phyloP scores from a whole-genome alignment of 2,797 vertebrate genomes.

The Picus viridis region DNA sequence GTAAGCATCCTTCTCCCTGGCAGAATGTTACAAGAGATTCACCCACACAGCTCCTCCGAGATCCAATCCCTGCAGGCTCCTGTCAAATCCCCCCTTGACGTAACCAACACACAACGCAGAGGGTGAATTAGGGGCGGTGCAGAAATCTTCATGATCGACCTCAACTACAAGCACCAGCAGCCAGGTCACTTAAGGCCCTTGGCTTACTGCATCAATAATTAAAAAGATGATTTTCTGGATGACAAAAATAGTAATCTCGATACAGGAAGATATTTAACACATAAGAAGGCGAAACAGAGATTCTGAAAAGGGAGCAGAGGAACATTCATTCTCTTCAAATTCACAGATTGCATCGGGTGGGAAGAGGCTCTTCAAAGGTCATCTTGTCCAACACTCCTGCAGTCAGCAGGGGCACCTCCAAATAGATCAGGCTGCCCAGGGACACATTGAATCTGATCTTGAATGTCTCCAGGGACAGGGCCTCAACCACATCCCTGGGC shows the following conservation, averaged over 20 bases:
- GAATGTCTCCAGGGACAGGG: too few species aligned
- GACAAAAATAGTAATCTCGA: background rate
- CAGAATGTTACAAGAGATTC: conserved; percentile 16
- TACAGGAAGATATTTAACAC: background rate
- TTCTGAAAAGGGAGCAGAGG: background rate
- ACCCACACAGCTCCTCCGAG: conserved; percentile 28
- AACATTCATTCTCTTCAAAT: conserved; percentile 26
- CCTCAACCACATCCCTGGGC: too few species aligned
- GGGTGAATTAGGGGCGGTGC: conserved; percentile 3
- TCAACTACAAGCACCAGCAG: background rate
- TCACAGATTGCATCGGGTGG: background rate
- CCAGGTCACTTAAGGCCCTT: background rate
- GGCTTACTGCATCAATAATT: conserved; percentile 10
- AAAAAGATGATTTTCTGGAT: background rate
- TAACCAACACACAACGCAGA: background rate
- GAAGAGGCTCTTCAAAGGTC: too few species aligned
- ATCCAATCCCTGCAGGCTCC: conserved; percentile 21
- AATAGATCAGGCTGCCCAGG: too few species aligned
- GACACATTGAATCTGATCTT: too few species aligned
- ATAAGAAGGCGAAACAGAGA: conserved; percentile 4
- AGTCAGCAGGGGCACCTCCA: too few species aligned
- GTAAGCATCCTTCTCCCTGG: background rate
- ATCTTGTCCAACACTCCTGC: too few species aligned
- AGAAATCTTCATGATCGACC: conserved; percentile 4
- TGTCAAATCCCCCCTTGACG: conserved; percentile 3